Evolutionary conservation across 2,888 invertebrate species (phyloP).

Genomic region (Stramonita haemastoma): DNA sequence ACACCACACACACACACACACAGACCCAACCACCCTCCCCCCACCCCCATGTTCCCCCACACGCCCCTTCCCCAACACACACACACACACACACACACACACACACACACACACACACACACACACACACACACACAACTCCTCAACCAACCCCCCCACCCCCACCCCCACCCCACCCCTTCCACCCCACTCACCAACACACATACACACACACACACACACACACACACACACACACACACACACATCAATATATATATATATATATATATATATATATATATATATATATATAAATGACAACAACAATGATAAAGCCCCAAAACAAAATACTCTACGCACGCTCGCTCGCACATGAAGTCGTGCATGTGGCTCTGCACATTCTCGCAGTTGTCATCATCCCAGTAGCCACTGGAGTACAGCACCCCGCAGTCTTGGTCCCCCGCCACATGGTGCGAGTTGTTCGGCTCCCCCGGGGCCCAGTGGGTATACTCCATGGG

Average conservation of each 20-base stretch:
- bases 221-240: not conserved
- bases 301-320: too few relatives aligned
- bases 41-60: too few relatives aligned
- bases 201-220: not conserved
- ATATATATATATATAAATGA: too few relatives aligned
- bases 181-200: not conserved
- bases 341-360: too few relatives aligned
- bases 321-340: too few relatives aligned
- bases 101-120: not conserved
- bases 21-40: too few relatives aligned
- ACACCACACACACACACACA: not conserved
- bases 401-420: not conserved
- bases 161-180: not conserved
- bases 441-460: not conserved
- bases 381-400: constrained; percentile 24
- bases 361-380: not conserved
- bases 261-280: not conserved
- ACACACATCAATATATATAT: not conserved
- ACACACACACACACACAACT: not conserved
- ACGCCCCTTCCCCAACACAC: too few relatives aligned
- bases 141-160: not conserved
- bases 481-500: constrained; percentile 28
- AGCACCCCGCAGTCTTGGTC: constrained; percentile 16
- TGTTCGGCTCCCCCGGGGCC: constrained; percentile 22
- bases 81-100: not conserved